Evolutionary conservation across 2,888 invertebrate genomes (phyloP).

Genomic region (Imbricaverruca yamaguchii): DNA sequence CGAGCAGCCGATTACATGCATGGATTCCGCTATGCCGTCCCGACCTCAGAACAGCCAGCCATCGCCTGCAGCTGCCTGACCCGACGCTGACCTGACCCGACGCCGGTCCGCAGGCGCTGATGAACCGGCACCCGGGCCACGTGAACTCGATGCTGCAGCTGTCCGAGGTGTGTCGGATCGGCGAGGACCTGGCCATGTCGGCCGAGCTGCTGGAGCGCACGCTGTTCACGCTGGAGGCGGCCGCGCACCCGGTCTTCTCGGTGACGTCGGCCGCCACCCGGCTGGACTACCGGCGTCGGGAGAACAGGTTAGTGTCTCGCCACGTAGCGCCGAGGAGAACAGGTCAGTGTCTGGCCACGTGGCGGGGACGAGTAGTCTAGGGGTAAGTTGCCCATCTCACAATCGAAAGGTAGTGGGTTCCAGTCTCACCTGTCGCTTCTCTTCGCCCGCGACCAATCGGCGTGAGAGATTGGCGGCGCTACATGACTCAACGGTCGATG

Average conservation of each 20-base stretch:
- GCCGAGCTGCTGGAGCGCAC: constrained; percentile 71
- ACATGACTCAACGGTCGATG: no score
- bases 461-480: no score
- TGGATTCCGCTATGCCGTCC: no score
- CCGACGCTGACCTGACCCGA: background rate
- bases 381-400: no score
- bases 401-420: no score
- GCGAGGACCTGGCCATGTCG: constrained; percentile 69
- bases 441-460: no score
- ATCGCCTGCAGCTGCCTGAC: no score
- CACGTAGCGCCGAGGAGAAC: constrained; percentile 43
- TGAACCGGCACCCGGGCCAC: constrained; percentile 68
- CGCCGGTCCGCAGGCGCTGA: constrained; percentile 48
- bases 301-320: constrained; percentile 63
- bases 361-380: no score
- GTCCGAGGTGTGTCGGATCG: constrained; percentile 68
- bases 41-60: no score
- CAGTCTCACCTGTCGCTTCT: no score
- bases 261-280: constrained; percentile 63
- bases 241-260: constrained; percentile 72
- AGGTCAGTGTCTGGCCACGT: no score
- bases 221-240: constrained; percentile 64
- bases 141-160: constrained; percentile 71
- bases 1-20: no score
- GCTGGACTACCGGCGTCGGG: constrained; percentile 67